Percentiles rank a stretch among this genome's conserved stretches.
phyloP scores from a whole-genome alignment of 2,113 vertebrate species.

The Gallinago media region DNA sequence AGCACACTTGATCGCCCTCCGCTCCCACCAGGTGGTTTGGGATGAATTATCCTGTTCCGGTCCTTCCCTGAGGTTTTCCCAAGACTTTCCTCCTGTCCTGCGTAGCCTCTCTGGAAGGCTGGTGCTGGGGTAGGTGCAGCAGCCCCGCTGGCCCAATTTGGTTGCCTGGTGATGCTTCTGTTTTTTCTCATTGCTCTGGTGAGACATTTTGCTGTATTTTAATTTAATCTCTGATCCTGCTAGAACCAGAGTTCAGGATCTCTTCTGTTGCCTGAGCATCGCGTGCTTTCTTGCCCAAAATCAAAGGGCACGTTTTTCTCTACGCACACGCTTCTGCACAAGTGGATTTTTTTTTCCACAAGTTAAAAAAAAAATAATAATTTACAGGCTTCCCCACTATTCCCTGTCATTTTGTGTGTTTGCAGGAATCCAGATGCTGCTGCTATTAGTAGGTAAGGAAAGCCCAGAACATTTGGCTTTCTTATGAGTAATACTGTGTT shows the following conservation, averaged over 20 bases:
- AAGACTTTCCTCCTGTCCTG: not conserved
- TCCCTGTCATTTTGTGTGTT: not conserved
- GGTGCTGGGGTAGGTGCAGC: not conserved
- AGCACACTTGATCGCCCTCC: fast-evolving
- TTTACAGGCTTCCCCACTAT: not conserved
- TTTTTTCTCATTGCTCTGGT: not conserved
- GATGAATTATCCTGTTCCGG: not conserved
- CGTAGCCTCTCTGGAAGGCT: not conserved
- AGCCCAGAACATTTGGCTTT: not conserved
- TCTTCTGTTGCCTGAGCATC: not conserved
- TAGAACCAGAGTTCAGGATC: not conserved
- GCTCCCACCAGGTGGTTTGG: not conserved
- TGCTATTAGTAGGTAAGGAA: constrained; percentile 3
- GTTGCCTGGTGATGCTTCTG: not conserved
- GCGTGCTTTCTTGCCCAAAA: not conserved
- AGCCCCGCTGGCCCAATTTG: not conserved
- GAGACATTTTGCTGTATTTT: not conserved
- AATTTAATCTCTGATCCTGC: not conserved
- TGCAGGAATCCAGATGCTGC: constrained; percentile 8
- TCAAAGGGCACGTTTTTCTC: not conserved
- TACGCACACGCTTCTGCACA: not conserved
- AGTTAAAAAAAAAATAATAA: not conserved
- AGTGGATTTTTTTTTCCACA: not conserved
- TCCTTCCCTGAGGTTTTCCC: not conserved
- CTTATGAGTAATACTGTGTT: not conserved